Evolutionary conservation across 2,113 vertebrate species (phyloP).

Genomic region (Sprattus sprattus): DNA sequence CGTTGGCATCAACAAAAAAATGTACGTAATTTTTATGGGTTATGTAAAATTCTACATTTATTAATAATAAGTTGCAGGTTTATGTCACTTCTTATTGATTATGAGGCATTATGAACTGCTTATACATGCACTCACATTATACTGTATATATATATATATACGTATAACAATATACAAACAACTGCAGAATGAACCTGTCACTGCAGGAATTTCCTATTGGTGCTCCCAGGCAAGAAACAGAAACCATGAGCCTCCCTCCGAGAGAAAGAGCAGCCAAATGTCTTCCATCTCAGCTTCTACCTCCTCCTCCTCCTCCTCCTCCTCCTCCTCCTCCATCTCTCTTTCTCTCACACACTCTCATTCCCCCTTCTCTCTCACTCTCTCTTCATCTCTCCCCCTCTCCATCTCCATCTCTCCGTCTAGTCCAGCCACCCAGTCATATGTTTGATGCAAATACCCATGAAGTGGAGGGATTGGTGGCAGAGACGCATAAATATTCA

Average conservation of each 20-base stretch:
- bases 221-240: not conserved
- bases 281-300: not conserved
- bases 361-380: not conserved
- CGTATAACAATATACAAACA: not conserved
- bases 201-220: not conserved
- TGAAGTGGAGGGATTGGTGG: slow-evolving; percentile 42
- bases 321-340: not conserved
- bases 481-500: slow-evolving; percentile 62
- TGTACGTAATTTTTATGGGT: not conserved
- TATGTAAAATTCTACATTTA: not conserved
- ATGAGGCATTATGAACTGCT: not conserved
- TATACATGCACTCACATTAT: not conserved
- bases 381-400: slow-evolving; percentile 31
- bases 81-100: not conserved
- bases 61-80: not conserved
- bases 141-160: no score
- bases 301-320: not conserved
- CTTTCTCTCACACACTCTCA: not conserved
- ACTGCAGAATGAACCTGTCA: not conserved
- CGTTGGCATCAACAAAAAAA: no score
- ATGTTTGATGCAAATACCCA: slow-evolving; percentile 64
- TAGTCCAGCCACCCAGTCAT: slow-evolving; percentile 53
- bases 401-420: slow-evolving; percentile 15
- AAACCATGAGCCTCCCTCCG: not conserved
- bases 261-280: slow-evolving; percentile 30